Percentiles rank a stretch among this genome's conserved stretches.
Conservation (phyloP, 2,797 vertebrate species). For the Alauda arvensis region DNA sequence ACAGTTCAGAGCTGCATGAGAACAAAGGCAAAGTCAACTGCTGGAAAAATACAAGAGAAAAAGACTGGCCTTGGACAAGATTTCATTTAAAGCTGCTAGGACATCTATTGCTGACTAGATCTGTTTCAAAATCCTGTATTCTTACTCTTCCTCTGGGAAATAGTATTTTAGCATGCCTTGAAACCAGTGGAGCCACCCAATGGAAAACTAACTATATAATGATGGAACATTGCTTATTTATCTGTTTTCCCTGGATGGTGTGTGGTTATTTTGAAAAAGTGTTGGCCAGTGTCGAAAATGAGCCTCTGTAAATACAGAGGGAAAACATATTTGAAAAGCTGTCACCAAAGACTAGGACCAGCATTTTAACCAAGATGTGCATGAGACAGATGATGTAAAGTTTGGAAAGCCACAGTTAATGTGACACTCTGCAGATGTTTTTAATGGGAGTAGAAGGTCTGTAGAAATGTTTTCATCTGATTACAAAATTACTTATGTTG, state of each 20-base stretch:
- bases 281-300: not conserved
- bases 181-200: not conserved
- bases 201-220: not conserved
- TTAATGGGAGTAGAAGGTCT: not conserved
- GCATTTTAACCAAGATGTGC: not conserved
- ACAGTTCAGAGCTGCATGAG: not conserved
- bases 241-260: not conserved
- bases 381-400: not conserved
- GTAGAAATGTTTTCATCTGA: not conserved
- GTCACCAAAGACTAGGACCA: not conserved
- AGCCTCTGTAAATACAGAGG: not conserved
- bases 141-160: not conserved
- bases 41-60: constrained; percentile 29
- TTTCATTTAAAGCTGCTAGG: constrained; percentile 34
- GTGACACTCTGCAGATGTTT: not conserved
- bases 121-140: constrained; percentile 4
- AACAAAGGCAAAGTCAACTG: not conserved
- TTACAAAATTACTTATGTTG: not conserved
- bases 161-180: not conserved
- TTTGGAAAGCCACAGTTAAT: not conserved
- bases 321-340: not conserved
- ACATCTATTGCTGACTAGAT: not conserved
- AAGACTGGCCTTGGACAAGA: not conserved
- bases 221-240: not conserved
- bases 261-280: not conserved